A percentile compares a stretch with the other conserved stretches of the same genome.
Conservation (phyloP, 2,888 invertebrate genomes). For the Nomada goodeniana region DNA sequence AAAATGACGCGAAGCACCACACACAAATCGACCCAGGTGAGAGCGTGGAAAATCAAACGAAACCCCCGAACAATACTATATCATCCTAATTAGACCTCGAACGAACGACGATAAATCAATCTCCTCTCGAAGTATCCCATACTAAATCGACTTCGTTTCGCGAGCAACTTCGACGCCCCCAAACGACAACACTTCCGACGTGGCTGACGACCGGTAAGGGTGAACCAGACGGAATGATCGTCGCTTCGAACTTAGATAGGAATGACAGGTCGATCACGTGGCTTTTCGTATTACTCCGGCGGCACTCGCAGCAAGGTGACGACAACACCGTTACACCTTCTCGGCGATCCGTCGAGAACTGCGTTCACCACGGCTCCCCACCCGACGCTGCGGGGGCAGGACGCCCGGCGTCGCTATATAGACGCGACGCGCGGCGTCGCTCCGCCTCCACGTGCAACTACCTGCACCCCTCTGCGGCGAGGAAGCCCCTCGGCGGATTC, state of each 20-base stretch:
- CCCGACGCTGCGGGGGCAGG: slow-evolving; percentile 73
- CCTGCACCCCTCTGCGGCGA: slow-evolving; percentile 50
- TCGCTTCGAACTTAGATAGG: too few relatives aligned
- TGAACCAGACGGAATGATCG: not conserved
- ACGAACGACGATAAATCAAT: not conserved
- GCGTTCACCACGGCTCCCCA: slow-evolving; percentile 77
- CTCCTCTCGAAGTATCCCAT: not conserved
- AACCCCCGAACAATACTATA: too few relatives aligned
- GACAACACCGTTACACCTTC: slow-evolving; percentile 75
- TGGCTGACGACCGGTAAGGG: not conserved
- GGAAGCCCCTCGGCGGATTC: not conserved
- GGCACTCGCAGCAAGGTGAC: slow-evolving; percentile 31
- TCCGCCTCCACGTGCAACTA: slow-evolving; percentile 80
- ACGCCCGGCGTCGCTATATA: slow-evolving; percentile 66
- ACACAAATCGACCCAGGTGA: slow-evolving; percentile 6
- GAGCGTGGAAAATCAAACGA: not conserved
- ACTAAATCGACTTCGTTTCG: not conserved
- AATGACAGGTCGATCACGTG: slow-evolving; percentile 58
- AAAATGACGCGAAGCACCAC: not conserved
- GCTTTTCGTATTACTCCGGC: slow-evolving; percentile 36
- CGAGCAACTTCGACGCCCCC: not conserved
- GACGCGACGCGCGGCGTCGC: slow-evolving; percentile 80
- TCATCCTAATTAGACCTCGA: not conserved
- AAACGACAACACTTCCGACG: not conserved
- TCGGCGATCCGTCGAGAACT: slow-evolving; percentile 80